phyloP scores from a whole-genome alignment of 2,113 vertebrate species.

The Tamias sibiricus region DNA sequence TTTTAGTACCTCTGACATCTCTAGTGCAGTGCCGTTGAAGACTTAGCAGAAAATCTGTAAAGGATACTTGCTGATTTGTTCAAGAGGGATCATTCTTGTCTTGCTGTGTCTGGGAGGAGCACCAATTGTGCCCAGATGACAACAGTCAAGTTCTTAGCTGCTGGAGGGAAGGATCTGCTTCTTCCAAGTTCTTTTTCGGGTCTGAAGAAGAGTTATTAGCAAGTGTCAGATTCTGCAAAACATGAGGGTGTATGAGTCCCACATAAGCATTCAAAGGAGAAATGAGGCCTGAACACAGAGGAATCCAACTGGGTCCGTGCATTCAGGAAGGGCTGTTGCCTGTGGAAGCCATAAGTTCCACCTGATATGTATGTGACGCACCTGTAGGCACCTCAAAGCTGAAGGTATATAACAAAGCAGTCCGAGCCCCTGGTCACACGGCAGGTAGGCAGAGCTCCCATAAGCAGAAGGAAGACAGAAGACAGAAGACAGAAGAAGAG shows the following conservation, averaged over 20 bases:
- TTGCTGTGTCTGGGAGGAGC: neutral
- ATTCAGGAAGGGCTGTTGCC: too few relatives aligned
- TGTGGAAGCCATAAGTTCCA: too few relatives aligned
- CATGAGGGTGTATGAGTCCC: fast-evolving
- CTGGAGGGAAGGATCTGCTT: neutral
- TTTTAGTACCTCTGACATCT: neutral
- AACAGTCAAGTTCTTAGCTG: neutral
- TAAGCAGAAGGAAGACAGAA: too few relatives aligned
- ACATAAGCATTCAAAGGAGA: neutral
- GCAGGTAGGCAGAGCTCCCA: too few relatives aligned
- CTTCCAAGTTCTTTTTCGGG: neutral
- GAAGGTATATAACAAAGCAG: too few relatives aligned
- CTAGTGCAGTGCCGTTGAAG: neutral
- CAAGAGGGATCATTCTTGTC: neutral
- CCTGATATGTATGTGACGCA: too few relatives aligned
- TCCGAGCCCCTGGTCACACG: too few relatives aligned
- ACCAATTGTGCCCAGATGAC: neutral
- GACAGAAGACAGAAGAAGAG: too few relatives aligned
- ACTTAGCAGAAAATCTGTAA: neutral
- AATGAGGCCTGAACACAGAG: neutral
- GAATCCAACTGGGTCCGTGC: neutral
- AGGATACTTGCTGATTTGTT: neutral
- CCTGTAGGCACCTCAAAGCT: too few relatives aligned
- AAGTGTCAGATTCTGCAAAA: neutral
- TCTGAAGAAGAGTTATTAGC: neutral